A percentile compares a stretch with the other conserved stretches of the same genome.
These are phyloP conservation scores for Pocillopora verrucosa DNA, from an alignment of 64 coral and sea anemone genomes.

Conservation along the genomic window DNA sequence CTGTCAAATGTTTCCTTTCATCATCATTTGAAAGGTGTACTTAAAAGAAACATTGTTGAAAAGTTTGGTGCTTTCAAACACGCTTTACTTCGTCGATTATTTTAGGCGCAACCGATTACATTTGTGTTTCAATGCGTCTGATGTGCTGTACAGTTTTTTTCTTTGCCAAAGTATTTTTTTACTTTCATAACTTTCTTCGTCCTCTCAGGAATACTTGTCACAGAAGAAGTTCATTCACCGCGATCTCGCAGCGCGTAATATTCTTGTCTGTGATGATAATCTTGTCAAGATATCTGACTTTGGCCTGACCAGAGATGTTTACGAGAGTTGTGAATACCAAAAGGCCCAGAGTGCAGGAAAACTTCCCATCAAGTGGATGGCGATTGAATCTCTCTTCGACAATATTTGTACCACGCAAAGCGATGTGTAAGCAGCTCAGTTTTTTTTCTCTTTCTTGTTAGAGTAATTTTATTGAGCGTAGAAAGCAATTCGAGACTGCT, in stretches of 20 bases:
- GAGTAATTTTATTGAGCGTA: background rate
- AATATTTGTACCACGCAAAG: conserved; percentile 75
- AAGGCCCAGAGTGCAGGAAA: conserved; percentile 64
- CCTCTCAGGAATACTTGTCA: conserved; percentile 83
- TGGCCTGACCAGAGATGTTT: conserved; percentile 84
- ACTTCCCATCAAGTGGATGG: conserved; percentile 92
- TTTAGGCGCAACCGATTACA: too few relatives aligned
- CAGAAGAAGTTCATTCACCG: conserved; percentile 93
- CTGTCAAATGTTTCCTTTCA: too few relatives aligned
- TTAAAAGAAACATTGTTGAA: too few relatives aligned
- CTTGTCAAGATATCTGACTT: conserved; percentile 89
- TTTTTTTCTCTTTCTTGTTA: background rate
- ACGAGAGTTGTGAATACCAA: conserved; percentile 85
- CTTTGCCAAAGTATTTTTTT: background rate
- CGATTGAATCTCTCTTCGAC: conserved; percentile 72
- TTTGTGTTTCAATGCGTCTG: too few relatives aligned
- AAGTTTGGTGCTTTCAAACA: too few relatives aligned
- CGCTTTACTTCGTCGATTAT: too few relatives aligned
- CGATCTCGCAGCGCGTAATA: conserved; percentile 82
- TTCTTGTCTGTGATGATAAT: conserved; percentile 84
- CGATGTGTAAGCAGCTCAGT: conserved; percentile 61
- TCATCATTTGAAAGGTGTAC: too few relatives aligned
- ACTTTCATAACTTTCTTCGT: background rate
- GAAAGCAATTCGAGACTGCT: background rate
- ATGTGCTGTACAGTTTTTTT: too few relatives aligned